Evolutionary conservation across 2,888 invertebrate genomes (phyloP).

Genomic region (Leucania comma): DNA sequence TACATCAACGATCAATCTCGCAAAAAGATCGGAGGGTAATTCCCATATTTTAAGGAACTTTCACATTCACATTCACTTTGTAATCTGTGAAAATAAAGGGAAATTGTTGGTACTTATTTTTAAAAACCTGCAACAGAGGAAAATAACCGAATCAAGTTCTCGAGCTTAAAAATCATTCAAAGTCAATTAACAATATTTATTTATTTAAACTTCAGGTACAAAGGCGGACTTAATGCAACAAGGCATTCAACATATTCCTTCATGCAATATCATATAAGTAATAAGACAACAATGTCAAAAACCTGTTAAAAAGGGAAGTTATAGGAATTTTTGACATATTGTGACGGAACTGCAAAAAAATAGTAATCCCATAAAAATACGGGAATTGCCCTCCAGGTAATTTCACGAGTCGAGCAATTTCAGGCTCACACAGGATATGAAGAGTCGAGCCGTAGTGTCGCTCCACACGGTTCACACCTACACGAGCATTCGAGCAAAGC

Average conservation of each 20-base stretch:
- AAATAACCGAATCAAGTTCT: too few species aligned
- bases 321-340: background rate
- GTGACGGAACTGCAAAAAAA: background rate
- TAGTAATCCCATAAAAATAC: background rate
- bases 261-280: background rate
- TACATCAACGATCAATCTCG: slow-evolving; percentile 61
- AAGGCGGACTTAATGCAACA: too few species aligned
- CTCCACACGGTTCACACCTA: slow-evolving; percentile 41
- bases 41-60: background rate
- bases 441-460: slow-evolving; percentile 48
- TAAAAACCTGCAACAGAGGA: background rate
- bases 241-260: too few species aligned
- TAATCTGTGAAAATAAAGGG: background rate
- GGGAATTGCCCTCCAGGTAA: slow-evolving; percentile 50
- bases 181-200: background rate
- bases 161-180: background rate
- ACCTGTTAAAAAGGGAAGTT: background rate
- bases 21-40: slow-evolving; percentile 48
- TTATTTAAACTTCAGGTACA: too few species aligned
- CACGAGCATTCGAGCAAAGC: slow-evolving; percentile 35
- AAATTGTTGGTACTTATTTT: too few species aligned
- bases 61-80: background rate
- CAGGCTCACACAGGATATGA: slow-evolving; percentile 64
- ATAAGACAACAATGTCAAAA: background rate
- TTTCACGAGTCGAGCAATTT: slow-evolving; percentile 62